These are phyloP conservation scores for Parauchenoglanis punctatus DNA, from an alignment of 2,797 vertebrate genomes.

Conservation along the genomic window DNA sequence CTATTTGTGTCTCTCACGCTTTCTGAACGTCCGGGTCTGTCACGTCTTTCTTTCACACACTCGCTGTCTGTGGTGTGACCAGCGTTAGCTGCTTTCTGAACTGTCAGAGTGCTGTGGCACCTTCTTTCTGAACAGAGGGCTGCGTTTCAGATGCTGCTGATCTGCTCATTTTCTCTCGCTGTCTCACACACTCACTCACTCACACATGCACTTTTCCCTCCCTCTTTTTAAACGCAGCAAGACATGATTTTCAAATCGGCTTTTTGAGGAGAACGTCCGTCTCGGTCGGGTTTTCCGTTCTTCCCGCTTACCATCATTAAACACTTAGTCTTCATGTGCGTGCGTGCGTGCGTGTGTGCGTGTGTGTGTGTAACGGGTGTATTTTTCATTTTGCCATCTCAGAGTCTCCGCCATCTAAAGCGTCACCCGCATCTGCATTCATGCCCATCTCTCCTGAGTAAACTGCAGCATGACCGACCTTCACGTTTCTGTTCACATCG, in stretches of 20 bases:
- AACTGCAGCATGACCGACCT: constrained; percentile 58
- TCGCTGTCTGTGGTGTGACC: not conserved
- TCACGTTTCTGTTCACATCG: constrained; percentile 53
- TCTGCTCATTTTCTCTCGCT: not conserved
- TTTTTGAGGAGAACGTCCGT: not conserved
- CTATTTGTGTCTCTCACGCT: not conserved
- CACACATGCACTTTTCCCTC: not conserved
- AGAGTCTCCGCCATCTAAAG: constrained; percentile 7
- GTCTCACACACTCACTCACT: not conserved
- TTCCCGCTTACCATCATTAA: not conserved
- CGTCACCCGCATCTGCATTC: constrained; percentile 55
- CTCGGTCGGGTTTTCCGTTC: not conserved
- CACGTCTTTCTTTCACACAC: not conserved
- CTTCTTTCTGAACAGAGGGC: not conserved
- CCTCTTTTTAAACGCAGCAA: constrained; percentile 6
- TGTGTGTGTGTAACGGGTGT: not conserved
- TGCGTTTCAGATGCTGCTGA: not conserved
- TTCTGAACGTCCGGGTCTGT: not conserved
- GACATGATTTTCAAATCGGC: not conserved
- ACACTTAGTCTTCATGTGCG: not conserved
- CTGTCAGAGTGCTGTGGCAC: not conserved
- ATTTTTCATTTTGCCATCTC: constrained; percentile 11
- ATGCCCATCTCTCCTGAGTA: constrained; percentile 49
- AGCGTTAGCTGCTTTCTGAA: not conserved
- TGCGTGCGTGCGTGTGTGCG: not conserved